A percentile compares a stretch with the other conserved stretches of the same genome.
These are phyloP conservation scores for Coremacera marginata DNA, from an alignment of 2,888 invertebrate species.

Conservation along the genomic window DNA sequence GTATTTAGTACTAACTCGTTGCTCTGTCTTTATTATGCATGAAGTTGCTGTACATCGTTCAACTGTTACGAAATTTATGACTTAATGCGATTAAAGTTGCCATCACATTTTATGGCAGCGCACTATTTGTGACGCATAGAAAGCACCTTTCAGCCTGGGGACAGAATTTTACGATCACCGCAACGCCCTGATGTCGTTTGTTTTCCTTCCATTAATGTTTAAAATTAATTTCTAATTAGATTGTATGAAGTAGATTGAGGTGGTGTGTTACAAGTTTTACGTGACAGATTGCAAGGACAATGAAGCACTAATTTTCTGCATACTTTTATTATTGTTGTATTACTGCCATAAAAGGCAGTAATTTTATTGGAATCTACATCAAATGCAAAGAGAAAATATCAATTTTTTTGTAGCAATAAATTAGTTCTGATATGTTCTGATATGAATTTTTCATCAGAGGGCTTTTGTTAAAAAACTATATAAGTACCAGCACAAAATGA, in stretches of 20 bases:
- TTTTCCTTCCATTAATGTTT: background rate
- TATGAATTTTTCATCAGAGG: too few species aligned
- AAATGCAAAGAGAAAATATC: too few species aligned
- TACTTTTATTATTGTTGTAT: too few species aligned
- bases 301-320: background rate
- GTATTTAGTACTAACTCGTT: too few species aligned
- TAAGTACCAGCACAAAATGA: too few species aligned
- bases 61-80: constrained; percentile 61
- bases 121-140: background rate
- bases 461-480: too few species aligned
- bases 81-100: constrained; percentile 45
- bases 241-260: constrained; percentile 9
- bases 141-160: background rate
- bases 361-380: too few species aligned
- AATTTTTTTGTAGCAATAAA: too few species aligned
- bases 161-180: constrained; percentile 15
- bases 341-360: too few species aligned
- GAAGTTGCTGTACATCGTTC: constrained; percentile 22
- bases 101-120: background rate
- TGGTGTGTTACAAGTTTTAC: background rate
- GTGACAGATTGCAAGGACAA: background rate
- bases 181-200: background rate
- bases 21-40: background rate
- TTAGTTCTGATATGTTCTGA: too few species aligned
- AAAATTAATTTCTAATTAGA: constrained; percentile 38